Conservation (phyloP, 2,113 vertebrate species). For the Tiliqua scincoides region DNA sequence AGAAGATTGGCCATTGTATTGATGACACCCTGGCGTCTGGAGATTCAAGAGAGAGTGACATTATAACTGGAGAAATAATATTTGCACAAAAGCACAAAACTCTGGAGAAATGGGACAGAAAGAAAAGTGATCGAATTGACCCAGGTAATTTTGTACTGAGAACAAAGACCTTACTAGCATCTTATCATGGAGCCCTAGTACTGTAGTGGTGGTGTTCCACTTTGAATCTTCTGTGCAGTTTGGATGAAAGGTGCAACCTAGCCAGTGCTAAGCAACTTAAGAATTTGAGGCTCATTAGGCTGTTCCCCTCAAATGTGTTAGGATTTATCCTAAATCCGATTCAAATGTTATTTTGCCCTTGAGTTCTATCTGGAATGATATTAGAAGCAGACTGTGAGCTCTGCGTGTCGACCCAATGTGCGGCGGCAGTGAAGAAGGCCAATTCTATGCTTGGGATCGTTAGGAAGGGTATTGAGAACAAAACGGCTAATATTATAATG, state of each 20-base stretch:
- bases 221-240: accelerated
- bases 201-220: background rate
- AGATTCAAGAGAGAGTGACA: constrained; percentile 46
- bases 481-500: no score
- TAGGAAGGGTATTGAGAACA: no score
- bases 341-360: background rate
- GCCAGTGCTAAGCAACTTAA: background rate
- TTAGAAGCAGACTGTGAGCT: background rate
- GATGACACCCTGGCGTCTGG: constrained; percentile 63
- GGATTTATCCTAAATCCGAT: background rate
- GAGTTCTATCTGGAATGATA: background rate
- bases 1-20: constrained; percentile 77
- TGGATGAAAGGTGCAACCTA: background rate
- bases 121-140: constrained; percentile 40
- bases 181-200: accelerated
- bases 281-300: background rate
- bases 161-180: background rate
- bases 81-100: constrained; percentile 40
- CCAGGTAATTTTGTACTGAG: background rate
- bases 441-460: no score
- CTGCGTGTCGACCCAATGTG: no score
- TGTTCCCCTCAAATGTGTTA: background rate
- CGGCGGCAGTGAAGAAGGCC: no score
- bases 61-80: constrained; percentile 45
- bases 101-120: constrained; percentile 28